These are phyloP conservation scores for Sycophila sp. DNA, from an alignment of 1,140 invertebrate genomes.

Conservation along the genomic window DNA sequence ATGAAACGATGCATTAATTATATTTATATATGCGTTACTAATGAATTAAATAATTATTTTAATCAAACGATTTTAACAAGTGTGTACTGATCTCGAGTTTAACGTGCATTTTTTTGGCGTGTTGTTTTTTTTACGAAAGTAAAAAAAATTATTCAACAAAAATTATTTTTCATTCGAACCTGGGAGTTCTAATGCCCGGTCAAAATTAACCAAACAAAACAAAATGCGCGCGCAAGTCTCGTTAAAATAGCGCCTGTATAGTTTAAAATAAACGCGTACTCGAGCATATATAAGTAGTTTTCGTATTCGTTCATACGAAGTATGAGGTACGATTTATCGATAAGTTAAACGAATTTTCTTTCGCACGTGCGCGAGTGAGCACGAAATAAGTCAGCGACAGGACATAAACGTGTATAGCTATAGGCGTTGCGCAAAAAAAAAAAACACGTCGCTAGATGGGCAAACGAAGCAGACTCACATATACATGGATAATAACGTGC, in stretches of 20 bases:
- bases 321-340: slow-evolving; percentile 39
- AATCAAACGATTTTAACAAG: neutral
- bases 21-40: neutral
- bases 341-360: slow-evolving; percentile 30
- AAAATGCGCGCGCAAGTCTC: neutral
- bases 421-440: slow-evolving; percentile 35
- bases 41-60: neutral
- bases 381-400: neutral
- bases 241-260: slow-evolving; percentile 50
- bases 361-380: slow-evolving; percentile 15
- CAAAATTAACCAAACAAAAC: slow-evolving; percentile 13
- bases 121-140: neutral
- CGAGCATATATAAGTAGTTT: slow-evolving; percentile 55
- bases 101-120: neutral
- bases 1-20: no score
- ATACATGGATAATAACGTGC: no score
- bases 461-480: no score
- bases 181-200: slow-evolving; percentile 16
- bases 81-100: neutral
- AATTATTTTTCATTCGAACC: no score
- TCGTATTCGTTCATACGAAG: slow-evolving; percentile 54
- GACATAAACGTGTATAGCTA: no score
- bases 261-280: slow-evolving; percentile 47
- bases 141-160: neutral
- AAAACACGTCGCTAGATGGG: no score